A percentile compares a stretch with the other conserved stretches of the same genome.
Evolutionary conservation across 2,113 vertebrate species (phyloP).

Genomic region (Mirounga angustirostris): DNA sequence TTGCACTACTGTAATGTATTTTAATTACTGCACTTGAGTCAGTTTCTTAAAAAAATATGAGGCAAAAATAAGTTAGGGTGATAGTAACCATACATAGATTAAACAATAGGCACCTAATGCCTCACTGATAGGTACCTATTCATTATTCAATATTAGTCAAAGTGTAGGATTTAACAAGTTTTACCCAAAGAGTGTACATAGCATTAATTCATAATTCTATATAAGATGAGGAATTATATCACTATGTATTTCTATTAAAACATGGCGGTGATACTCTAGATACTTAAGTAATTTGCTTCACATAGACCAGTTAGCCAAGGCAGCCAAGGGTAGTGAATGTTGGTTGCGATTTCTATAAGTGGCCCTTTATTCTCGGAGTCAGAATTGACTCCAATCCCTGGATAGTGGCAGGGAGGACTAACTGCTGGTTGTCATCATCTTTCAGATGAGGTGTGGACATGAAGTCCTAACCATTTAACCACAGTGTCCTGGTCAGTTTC

Average conservation of each 20-base stretch:
- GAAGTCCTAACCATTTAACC: slow-evolving; percentile 62
- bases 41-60: slow-evolving; percentile 84
- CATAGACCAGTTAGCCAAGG: background rate
- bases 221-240: background rate
- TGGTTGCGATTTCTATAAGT: background rate
- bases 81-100: slow-evolving; percentile 83
- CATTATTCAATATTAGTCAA: slow-evolving; percentile 65
- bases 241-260: background rate
- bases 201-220: slow-evolving; percentile 31
- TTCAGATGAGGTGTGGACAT: slow-evolving; percentile 56
- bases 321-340: background rate
- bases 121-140: slow-evolving; percentile 79
- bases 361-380: slow-evolving; percentile 17
- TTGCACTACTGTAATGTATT: slow-evolving; percentile 88
- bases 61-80: slow-evolving; percentile 81
- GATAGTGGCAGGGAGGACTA: background rate
- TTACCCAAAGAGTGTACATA: background rate
- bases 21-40: slow-evolving; percentile 90
- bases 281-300: slow-evolving; percentile 10
- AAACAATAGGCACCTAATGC: slow-evolving; percentile 82
- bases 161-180: background rate
- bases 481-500: slow-evolving; percentile 61
- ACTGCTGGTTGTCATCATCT: slow-evolving; percentile 24
- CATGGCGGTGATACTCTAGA: background rate
- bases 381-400: background rate